A percentile compares a stretch with the other conserved stretches of the same genome.
These are phyloP conservation scores for Zaprionus davidi DNA, from an alignment of 1,140 invertebrate genomes.

Conservation along the genomic window DNA sequence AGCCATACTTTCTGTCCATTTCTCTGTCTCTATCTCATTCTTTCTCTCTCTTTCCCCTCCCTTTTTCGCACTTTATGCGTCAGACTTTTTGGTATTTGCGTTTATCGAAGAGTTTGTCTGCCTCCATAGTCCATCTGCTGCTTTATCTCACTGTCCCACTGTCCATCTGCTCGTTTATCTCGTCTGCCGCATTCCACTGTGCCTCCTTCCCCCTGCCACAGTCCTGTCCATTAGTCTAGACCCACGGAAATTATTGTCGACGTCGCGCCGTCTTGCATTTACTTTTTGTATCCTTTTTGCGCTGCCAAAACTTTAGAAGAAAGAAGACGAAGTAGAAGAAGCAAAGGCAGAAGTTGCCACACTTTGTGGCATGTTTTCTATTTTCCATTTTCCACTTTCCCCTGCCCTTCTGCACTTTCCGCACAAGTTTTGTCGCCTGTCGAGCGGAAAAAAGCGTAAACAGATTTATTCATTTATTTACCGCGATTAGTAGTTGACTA, in stretches of 20 bases:
- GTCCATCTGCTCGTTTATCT: not conserved
- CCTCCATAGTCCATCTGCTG: not conserved
- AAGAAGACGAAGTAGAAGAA: conserved; percentile 10
- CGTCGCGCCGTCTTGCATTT: conserved; percentile 56
- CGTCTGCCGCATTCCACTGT: not conserved
- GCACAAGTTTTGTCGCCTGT: conserved; percentile 9
- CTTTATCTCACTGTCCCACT: conserved; percentile 1
- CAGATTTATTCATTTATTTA: conserved; percentile 56
- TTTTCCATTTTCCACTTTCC: conserved; percentile 26
- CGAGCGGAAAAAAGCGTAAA: conserved; percentile 36
- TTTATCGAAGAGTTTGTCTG: conserved; percentile 8
- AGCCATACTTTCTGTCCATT: conserved; percentile 1
- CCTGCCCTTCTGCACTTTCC: conserved; percentile 3
- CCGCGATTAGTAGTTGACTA: conserved; percentile 31
- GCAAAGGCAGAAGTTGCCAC: conserved; percentile 22
- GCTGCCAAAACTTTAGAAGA: conserved; percentile 43
- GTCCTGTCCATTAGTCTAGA: conserved; percentile 2
- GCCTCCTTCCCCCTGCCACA: not conserved
- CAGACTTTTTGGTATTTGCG: conserved; percentile 2
- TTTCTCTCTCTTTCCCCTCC: conserved; percentile 30
- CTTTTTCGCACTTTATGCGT: conserved; percentile 42
- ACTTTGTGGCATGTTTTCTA: conserved; percentile 41
- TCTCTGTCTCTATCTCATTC: conserved; percentile 14
- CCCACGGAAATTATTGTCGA: conserved; percentile 71
- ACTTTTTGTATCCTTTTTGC: conserved; percentile 7